Evolutionary conservation across 2,888 invertebrate species (phyloP).

Genomic region (Artemia sinica): DNA sequence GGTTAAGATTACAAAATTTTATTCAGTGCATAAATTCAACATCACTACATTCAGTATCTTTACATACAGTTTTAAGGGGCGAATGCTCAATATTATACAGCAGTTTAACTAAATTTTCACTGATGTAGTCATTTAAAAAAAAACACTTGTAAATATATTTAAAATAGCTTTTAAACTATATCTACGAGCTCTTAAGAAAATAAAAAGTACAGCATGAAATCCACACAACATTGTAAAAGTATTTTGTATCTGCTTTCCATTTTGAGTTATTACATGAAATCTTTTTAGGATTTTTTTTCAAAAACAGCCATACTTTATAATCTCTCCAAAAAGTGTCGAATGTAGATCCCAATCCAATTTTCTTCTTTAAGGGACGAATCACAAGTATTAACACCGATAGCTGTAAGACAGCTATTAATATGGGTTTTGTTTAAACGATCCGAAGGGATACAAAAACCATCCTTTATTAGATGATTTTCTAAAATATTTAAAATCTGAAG

Average conservation of each 20-base stretch:
- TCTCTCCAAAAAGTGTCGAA: neutral
- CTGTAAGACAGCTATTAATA: neutral
- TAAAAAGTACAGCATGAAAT: neutral
- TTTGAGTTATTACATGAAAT: neutral
- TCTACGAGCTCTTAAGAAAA: neutral
- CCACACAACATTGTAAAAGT: neutral
- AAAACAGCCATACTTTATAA: neutral
- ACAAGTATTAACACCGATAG: neutral
- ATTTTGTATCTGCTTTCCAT: neutral
- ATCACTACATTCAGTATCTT: neutral
- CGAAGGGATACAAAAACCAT: neutral
- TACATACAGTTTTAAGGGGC: neutral
- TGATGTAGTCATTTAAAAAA: neutral
- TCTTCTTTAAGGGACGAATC: neutral
- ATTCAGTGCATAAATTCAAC: neutral
- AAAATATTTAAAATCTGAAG: neutral
- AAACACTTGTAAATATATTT: neutral
- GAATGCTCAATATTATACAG: neutral
- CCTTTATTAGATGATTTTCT: neutral
- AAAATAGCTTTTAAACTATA: neutral
- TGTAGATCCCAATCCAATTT: neutral
- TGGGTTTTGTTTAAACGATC: neutral
- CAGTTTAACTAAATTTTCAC: neutral
- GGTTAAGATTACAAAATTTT: too few species aligned
- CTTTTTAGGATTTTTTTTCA: neutral